Evolutionary conservation across 2,113 vertebrate genomes (phyloP).

Genomic region (Eurypyga helias): DNA sequence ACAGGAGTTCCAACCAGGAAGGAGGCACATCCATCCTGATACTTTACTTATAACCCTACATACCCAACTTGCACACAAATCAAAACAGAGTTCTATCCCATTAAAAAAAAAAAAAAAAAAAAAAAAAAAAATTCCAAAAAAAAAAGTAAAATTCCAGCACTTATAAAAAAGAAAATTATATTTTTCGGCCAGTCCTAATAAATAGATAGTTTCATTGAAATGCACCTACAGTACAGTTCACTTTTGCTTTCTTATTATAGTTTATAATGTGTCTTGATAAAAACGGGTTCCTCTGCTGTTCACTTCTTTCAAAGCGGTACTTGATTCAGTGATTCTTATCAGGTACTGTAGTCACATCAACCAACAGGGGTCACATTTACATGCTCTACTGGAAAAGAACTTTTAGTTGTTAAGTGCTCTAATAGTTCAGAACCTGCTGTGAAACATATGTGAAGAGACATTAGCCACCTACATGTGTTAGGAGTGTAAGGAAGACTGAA

Average conservation of each 20-base stretch:
- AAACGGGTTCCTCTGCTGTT: neutral
- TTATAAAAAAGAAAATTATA: rapidly evolving
- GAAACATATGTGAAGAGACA: slow-evolving; percentile 77
- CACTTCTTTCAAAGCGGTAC: neutral
- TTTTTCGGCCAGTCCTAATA: neutral
- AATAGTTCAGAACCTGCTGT: slow-evolving; percentile 74
- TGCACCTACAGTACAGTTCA: neutral
- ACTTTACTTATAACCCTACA: neutral
- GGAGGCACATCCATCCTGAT: neutral
- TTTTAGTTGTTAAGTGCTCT: slow-evolving; percentile 64
- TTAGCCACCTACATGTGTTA: slow-evolving; percentile 76
- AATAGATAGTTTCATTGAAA: neutral
- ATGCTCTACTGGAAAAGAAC: slow-evolving; percentile 70
- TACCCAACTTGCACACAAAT: neutral
- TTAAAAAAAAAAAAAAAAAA: neutral
- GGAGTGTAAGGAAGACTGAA: slow-evolving; percentile 65
- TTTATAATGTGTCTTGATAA: neutral
- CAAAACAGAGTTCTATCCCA: rapidly evolving
- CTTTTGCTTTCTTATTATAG: neutral
- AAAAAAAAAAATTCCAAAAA: neutral
- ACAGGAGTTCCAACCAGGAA: neutral
- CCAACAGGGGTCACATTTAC: slow-evolving; percentile 74
- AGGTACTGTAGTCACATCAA: slow-evolving; percentile 50
- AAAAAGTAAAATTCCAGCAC: neutral
- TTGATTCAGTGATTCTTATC: slow-evolving; percentile 64